Evolutionary conservation across 2,888 invertebrate species (phyloP).

Genomic region (Hypomecis punctinalis): DNA sequence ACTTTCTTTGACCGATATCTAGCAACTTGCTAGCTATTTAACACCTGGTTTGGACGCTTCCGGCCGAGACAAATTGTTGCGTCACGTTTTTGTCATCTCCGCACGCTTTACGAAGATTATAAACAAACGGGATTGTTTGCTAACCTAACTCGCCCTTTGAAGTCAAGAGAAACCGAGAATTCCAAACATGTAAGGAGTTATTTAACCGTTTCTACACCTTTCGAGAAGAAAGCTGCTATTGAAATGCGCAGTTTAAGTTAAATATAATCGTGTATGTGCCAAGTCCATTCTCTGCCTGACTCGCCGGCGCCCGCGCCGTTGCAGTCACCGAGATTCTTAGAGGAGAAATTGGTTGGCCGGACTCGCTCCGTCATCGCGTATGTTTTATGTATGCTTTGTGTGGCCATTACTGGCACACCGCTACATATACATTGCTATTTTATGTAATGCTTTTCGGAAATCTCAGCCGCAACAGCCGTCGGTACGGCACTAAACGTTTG

Average conservation of each 20-base stretch:
- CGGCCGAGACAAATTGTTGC: conserved; percentile 48
- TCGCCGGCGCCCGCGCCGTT: conserved; percentile 52
- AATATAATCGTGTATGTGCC: conserved; percentile 38
- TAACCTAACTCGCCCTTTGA: neutral
- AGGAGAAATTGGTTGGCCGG: conserved; percentile 72
- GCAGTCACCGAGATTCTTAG: conserved; percentile 66
- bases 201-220: conserved; percentile 19
- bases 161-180: conserved; percentile 3
- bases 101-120: conserved; percentile 14
- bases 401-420: conserved; percentile 46
- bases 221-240: conserved; percentile 14
- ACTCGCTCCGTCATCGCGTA: conserved; percentile 53
- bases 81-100: conserved; percentile 47
- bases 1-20: conserved; percentile 72
- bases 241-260: conserved; percentile 13
- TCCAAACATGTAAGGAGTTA: neutral
- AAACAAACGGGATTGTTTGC: conserved; percentile 10
- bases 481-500: conserved; percentile 31
- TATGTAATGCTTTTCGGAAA: conserved; percentile 49
- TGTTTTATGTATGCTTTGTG: conserved; percentile 73
- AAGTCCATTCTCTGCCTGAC: conserved; percentile 33
- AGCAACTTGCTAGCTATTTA: conserved; percentile 52
- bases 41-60: conserved; percentile 51
- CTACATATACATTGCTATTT: conserved; percentile 44
- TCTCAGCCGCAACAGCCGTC: conserved; percentile 19